Evolutionary conservation across 2,888 invertebrate species (phyloP), one percentile per base, ranked within the genome.

Genomic region (Apodemia hepburni): DNA sequence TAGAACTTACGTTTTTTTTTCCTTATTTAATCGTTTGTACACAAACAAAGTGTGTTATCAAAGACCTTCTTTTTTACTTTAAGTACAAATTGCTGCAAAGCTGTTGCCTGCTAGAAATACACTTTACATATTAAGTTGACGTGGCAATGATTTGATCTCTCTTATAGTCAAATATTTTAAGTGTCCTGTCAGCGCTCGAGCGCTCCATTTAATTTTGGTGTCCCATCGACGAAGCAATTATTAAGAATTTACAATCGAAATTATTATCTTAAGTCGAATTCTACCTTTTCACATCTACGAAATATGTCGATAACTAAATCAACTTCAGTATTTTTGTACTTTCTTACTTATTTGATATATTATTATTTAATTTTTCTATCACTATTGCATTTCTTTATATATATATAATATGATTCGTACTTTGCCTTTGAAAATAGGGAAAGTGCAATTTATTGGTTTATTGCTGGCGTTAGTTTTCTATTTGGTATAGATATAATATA

Each of bases 101-200:
- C 22, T 54, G 15, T 51, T 54, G 54, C 61, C 65, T 62, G 60
- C 63, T 62, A 61, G 33, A 47, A 27, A 62, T 66, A 61, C 42
- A 69, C 62, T 35, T 38, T 64, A 65, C 81, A 84, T 81, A 80
- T 81, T 54, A 27, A 54, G 79, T 81, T 80, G 86, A 92, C 88
- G 93, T 93, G 93, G 93, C 93, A 93, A 93, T 93, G 93, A 93
- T 93, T 94, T 94, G 94, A 94, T 94, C 94, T 94, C 94, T 94
- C 92, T 93, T 93, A 93, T 94, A 94, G 93, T 94, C 94, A 94
- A 93, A 93, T 93, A 93, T 93, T 88, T 92, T 92, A 82, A 89
- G 88, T 87, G 84, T 77, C 81, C 82, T 80, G 80, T 79, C 71
- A 68, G 70, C 69, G 72, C 72, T 66, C 64, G 62, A 66, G 65